Base-by-base conservation (phyloP, 2,113 vertebrate genomes). In the Chascanopsetta lugubris region DNA sequence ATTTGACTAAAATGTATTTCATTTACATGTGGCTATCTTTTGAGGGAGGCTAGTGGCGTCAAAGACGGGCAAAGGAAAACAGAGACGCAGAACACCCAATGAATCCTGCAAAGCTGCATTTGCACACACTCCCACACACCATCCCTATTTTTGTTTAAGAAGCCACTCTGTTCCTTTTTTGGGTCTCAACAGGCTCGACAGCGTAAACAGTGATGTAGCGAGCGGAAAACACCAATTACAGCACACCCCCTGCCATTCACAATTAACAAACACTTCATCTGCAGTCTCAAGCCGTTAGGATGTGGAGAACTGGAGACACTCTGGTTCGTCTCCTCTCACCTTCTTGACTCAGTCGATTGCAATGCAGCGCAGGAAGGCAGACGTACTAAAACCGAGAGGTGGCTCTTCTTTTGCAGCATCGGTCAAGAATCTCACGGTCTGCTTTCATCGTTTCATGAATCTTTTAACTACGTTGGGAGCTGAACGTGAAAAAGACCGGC, bases 171-270 rank as follows among this genome's bases (percentile, higher is more conserved):
- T 65, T 76, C 18, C 62, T 66, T 80, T 82, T 65, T 48, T 21
- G 46, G 36, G 50, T 73, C 60, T 73, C 54, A 70, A 67, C n/a
- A 34, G 65, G 73, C 64, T 62, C 55, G 82, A 79, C 13, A 45
- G 57, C 36, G 73, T 84, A 85, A 85, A 90, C 70, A 82, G 50
- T 80, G 70, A 87, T 80, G 72, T 43, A 49, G 75, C 60, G 34
- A 34, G 42, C 69, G 74, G 71, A 88, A 91, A 89, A 88, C 72
- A 87, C 61, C 85, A 87, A 82, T 91, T 88, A 91, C 63, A 74
- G 73, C 22, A 45, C 64, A 85, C 58, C 76, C 78, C 70, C 79
- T 72, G 64, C 69, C 51, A 82, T 73, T 87, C 66, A 80, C 62
- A 51, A 79, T 68, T 82, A 78, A 83, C 78, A 90, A 87, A 62